Conservation (phyloP, 2,113 vertebrate genomes). For the Osmerus eperlanus region DNA sequence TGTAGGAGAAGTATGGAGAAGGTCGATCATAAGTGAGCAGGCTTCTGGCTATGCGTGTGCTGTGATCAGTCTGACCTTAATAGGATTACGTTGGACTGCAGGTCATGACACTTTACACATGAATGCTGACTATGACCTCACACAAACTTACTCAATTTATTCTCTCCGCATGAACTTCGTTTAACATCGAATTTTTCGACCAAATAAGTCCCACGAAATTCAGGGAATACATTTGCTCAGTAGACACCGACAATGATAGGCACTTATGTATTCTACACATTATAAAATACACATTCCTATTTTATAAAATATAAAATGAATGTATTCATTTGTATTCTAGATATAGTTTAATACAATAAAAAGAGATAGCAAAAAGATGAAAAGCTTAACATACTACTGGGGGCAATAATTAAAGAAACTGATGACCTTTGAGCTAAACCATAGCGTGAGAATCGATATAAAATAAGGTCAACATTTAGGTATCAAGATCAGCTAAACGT, state of each 20-base stretch:
- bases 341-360: too few species aligned
- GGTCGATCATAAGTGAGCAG: constrained; percentile 20
- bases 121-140: constrained; percentile 48
- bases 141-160: background rate
- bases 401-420: background rate
- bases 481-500: constrained; percentile 31
- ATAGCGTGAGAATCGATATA: constrained; percentile 34
- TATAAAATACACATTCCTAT: too few species aligned
- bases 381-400: constrained; percentile 10
- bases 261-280: too few species aligned
- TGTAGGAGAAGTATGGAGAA: background rate
- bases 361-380: background rate
- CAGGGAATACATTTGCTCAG: too few species aligned
- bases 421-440: constrained; percentile 4
- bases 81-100: constrained; percentile 61
- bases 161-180: too few species aligned
- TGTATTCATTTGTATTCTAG: too few species aligned
- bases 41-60: constrained; percentile 46
- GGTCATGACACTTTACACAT: constrained; percentile 54
- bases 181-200: too few species aligned
- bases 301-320: too few species aligned
- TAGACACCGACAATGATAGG: too few species aligned
- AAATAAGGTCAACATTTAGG: constrained; percentile 32
- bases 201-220: too few species aligned
- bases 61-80: constrained; percentile 47